A percentile compares a stretch with the other conserved stretches of the same genome.
Evolutionary conservation across 2,888 invertebrate species (phyloP).

Genomic region (Acanthococcus lagerstroemiae): DNA sequence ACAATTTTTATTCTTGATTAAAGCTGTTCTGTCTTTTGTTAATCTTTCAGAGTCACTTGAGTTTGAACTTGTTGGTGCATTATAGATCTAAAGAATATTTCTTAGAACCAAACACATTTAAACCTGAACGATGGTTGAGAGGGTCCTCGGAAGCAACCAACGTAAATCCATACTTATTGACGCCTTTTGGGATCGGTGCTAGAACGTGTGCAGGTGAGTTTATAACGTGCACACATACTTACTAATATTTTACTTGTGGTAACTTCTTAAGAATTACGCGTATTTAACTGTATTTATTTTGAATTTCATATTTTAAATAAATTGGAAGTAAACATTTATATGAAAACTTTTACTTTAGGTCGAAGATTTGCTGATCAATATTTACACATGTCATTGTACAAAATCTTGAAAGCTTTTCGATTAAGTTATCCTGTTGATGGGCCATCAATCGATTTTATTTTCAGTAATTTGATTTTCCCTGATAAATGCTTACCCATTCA

Average conservation of each 20-base stretch:
- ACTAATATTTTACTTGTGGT: too few relatives aligned
- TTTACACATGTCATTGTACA: conserved; percentile 43
- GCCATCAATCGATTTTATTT: conserved; percentile 42
- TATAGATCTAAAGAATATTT: conserved; percentile 38
- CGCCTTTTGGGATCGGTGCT: conserved; percentile 47
- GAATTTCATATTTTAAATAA: not conserved
- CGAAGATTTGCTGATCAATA: conserved; percentile 49
- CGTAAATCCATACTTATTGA: conserved; percentile 45
- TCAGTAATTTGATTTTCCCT: conserved; percentile 46
- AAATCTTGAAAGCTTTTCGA: conserved; percentile 43
- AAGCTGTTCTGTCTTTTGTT: not conserved
- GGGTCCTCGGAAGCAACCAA: conserved; percentile 17
- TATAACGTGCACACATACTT: too few relatives aligned
- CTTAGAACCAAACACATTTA: conserved; percentile 36
- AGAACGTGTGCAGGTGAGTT: conserved; percentile 48
- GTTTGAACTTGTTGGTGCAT: conserved; percentile 37
- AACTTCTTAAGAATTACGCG: too few relatives aligned
- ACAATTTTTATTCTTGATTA: not conserved
- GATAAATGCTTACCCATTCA: conserved; percentile 41
- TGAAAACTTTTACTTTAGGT: conserved; percentile 40
- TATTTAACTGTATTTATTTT: too few relatives aligned
- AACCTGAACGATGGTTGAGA: conserved; percentile 39
- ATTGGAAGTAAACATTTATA: too few relatives aligned
- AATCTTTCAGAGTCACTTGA: conserved; percentile 19
- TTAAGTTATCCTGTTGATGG: conserved; percentile 41